Evolutionary conservation across 2,888 invertebrate genomes (phyloP).

Genomic region (Embidobia sp.): DNA sequence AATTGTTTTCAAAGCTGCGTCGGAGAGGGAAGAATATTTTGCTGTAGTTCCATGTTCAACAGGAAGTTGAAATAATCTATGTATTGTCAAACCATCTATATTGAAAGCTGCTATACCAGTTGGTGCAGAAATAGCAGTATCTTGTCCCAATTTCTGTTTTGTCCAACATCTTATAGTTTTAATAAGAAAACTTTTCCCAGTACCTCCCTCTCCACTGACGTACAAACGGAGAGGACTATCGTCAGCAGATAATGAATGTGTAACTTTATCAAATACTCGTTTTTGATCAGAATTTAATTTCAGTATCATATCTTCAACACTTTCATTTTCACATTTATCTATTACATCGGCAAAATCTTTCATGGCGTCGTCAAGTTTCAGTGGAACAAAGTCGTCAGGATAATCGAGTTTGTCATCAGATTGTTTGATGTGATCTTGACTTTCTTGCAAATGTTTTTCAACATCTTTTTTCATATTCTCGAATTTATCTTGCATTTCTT

Average conservation of each 20-base stretch:
- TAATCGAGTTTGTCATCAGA: too few species aligned
- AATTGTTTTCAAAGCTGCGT: not conserved
- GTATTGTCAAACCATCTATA: too few species aligned
- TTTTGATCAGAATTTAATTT: conserved; percentile 65
- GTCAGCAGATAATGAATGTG: not conserved
- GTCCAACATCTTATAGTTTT: not conserved
- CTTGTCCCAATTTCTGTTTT: not conserved
- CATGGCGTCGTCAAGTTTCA: conserved; percentile 38
- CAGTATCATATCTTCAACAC: conserved; percentile 59
- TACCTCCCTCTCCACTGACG: too few species aligned
- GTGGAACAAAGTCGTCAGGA: conserved; percentile 1
- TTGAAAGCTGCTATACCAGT: too few species aligned
- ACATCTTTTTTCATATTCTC: conserved; percentile 2
- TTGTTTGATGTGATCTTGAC: not conserved
- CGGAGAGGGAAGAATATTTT: not conserved
- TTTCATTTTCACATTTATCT: conserved; percentile 17
- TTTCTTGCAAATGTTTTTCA: conserved; percentile 3
- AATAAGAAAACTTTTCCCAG: too few species aligned
- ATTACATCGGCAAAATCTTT: conserved; percentile 20
- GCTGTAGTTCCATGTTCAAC: too few species aligned
- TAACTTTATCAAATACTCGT: conserved; percentile 53
- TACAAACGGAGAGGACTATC: not conserved
- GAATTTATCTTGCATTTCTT: not conserved
- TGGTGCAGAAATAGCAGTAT: too few species aligned
- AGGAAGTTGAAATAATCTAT: too few species aligned